Base-by-base conservation (phyloP, 2,888 invertebrate genomes). In the Eilema griseolum region DNA sequence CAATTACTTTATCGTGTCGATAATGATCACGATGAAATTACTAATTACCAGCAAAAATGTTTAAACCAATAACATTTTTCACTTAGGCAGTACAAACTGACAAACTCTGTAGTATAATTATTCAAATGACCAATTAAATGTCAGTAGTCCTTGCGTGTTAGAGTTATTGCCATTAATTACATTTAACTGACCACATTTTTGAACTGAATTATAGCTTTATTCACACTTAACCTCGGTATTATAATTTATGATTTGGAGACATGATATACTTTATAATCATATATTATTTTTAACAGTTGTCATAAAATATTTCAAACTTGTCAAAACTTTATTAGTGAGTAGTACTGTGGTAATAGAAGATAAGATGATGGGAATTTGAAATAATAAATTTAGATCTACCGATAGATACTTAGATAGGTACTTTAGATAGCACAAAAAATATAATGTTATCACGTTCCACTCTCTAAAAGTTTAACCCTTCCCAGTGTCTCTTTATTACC, bases 181-280 rank as follows among this genome's bases (percentile, higher is more conserved):
- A 74, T 63, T 75, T 62, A n/a, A 28, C 67, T 75, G 69, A 74
- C 79, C 74, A 72, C 62, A 59, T 67, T 75, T 72, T 81, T 52
- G 63, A 66, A 63, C 57, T 71, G 71, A 82, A 75, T 65, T 77
- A 74, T 76, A 57, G 61, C 72, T 71, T 70, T 56, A 78, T 75
- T 73, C 68, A 74, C 67, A 68, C 63, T 57, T 63, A 26, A 56
- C 28, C 37, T 68, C 33, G 37, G 52, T 33, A 16, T 26, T 23
- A 5, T 67, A n/a, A 37, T 68, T 68, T 37, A 68, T 61, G 33
- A n/a, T 24, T 14, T 20, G 20, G n/a, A 57, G 62, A 56, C 56
- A 67, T 61, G 61, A 66, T n/a, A 31, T 56, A 46, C 57, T 26
- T 60, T 46, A 33, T 16, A 7, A 24, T 28, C 20, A 46, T 41